phyloP scores from a whole-genome alignment of 2,797 vertebrate genomes.

The Decapterus maruadsi region DNA sequence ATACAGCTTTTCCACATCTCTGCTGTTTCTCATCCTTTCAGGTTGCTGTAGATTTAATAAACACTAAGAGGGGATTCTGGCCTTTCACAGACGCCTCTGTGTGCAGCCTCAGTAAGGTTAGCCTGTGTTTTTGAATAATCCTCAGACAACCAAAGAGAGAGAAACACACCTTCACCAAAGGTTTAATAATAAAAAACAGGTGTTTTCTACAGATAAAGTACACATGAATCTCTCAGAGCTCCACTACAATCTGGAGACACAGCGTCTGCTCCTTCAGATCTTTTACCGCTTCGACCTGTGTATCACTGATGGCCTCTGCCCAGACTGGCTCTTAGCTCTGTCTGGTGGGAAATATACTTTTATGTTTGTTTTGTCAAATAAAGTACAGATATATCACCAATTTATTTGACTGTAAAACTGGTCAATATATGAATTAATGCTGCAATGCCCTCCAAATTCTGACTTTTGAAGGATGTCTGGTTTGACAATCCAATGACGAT shows the following conservation, averaged over 20 bases:
- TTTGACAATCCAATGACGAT: neutral
- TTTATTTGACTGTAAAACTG: neutral
- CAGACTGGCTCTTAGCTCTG: neutral
- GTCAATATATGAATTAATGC: neutral
- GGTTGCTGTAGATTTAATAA: slow-evolving; percentile 4
- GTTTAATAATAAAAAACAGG: neutral
- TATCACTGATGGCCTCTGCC: neutral
- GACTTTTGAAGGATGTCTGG: neutral
- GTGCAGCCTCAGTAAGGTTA: too few relatives aligned
- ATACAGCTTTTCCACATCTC: slow-evolving; percentile 3
- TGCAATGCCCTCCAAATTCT: too few relatives aligned
- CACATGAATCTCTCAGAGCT: too few relatives aligned
- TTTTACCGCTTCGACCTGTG: neutral
- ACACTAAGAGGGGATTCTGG: neutral
- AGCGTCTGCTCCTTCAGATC: neutral
- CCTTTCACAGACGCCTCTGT: neutral
- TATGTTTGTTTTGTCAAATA: neutral
- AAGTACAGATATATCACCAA: neutral
- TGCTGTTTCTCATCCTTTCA: neutral
- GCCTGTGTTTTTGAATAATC: neutral
- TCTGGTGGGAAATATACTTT: neutral
- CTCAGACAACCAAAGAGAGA: neutral
- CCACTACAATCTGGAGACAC: neutral
- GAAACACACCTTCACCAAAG: neutral
- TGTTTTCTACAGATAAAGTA: neutral